Base-by-base conservation (phyloP, 2,113 vertebrate genomes). In the Lamprologus sp. region DNA sequence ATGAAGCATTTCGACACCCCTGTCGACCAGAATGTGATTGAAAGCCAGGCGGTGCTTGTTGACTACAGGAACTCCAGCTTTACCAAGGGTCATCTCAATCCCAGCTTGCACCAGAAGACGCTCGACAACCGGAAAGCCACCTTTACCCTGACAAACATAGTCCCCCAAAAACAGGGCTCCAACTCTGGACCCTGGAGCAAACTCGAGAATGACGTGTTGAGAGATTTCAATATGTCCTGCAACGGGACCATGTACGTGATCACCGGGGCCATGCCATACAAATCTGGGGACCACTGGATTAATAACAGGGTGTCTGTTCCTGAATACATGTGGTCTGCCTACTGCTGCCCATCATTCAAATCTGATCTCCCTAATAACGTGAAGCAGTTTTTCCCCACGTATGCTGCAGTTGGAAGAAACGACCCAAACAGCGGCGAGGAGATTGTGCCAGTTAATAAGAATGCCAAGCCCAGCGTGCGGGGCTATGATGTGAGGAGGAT, bases 71-170 rank as follows among this genome's bases (percentile, higher is more conserved):
- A 87, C 70, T 95, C 94, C 23, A 75, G 9, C 11, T 95, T 88
- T 92, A 96, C 96, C 84, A 92, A 75, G 1, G 97, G 97, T 10
- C 97, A 97, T 83, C 86, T 97, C 56, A 97, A 93, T 86, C 97
- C 97, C 56, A 96, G 79, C 28, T 4, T 94, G 70, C 97, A 97
- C 33, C 96, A 97, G 1, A 12, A 42, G 0, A 42, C 92, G 2
- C 17, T 3, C 15, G 51, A 12, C 9, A 92, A 95, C 91, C 96
- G 90, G 1, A 1, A 47, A 0, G 94, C 96, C 4, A 97, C 97
- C 17, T 97, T 97, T 94, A 97, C 96, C 73, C 95, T 97, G 80
- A 97, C 97, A 21, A 97, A 97, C 88, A 92, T 97, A 0, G 95
- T 97, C 5, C 96, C 97, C 6, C 97, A 97, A 90, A 3, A 40